These are phyloP conservation scores for Pogonocherus hispidulus DNA, from an alignment of 2,888 invertebrate genomes.

Conservation along the genomic window DNA sequence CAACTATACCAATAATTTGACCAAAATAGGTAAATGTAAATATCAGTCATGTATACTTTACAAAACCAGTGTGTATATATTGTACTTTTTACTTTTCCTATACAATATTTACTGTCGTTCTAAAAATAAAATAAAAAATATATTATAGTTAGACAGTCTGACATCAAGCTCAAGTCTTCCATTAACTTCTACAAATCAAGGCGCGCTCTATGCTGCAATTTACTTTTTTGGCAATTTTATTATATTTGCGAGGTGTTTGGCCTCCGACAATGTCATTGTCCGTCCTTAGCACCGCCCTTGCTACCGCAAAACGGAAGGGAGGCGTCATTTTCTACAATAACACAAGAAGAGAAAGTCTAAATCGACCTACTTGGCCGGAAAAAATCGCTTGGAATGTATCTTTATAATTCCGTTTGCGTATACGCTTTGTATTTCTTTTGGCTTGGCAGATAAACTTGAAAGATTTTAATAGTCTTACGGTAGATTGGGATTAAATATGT, in stretches of 20 bases:
- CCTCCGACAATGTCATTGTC: slow-evolving; percentile 60
- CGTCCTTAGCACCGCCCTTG: slow-evolving; percentile 54
- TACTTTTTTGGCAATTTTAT: slow-evolving; percentile 14
- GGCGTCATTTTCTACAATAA: slow-evolving; percentile 45
- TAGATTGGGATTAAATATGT: background rate
- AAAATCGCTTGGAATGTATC: slow-evolving; percentile 39
- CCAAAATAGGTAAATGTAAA: no score
- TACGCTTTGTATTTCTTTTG: background rate
- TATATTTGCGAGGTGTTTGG: slow-evolving; percentile 3
- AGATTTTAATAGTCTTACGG: background rate
- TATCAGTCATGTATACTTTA: no score
- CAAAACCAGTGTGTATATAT: no score
- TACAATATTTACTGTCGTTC: no score
- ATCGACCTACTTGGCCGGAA: slow-evolving; percentile 59
- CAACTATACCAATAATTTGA: no score
- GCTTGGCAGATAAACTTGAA: background rate
- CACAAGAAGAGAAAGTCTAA: slow-evolving; percentile 62
- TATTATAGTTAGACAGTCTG: no score
- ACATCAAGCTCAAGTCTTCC: background rate
- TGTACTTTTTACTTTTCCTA: no score
- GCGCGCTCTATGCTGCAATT: background rate
- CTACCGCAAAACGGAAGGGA: background rate
- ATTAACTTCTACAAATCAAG: background rate
- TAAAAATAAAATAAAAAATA: no score
- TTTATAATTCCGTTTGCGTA: slow-evolving; percentile 1